Evolutionary conservation across 2,888 invertebrate species (phyloP).

Genomic region (Drosophila koepferae): DNA sequence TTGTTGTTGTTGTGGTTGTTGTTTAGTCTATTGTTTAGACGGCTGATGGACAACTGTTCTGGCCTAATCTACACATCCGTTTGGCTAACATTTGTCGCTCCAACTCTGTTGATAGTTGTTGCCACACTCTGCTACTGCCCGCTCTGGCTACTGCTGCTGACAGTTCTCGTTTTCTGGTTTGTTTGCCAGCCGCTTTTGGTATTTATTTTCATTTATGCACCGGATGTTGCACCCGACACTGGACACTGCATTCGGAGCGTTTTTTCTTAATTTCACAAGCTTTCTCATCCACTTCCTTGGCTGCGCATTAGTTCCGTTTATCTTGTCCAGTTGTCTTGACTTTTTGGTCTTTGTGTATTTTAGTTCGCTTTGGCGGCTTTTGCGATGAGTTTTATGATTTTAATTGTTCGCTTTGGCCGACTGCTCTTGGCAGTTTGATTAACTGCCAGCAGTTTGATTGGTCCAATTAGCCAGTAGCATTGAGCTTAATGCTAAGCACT

Average conservation of each 20-base stretch:
- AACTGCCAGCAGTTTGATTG: constrained; percentile 58
- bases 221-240: constrained; percentile 71
- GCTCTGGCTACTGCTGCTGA: constrained; percentile 47
- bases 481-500: constrained; percentile 15
- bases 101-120: constrained; percentile 34
- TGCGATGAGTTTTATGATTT: constrained; percentile 61
- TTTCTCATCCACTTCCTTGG: constrained; percentile 34
- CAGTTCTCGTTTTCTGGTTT: constrained; percentile 52
- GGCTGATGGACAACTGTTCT: constrained; percentile 62
- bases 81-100: constrained; percentile 72
- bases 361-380: constrained; percentile 34
- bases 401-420: constrained; percentile 58
- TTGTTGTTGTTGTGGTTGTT: constrained; percentile 47
- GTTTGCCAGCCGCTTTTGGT: constrained; percentile 34
- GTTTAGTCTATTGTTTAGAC: constrained; percentile 72
- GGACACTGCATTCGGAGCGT: constrained; percentile 39
- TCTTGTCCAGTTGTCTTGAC: constrained; percentile 55
- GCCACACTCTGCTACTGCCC: constrained; percentile 5
- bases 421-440: constrained; percentile 65
- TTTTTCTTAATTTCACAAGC: constrained; percentile 65
- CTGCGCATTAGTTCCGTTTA: constrained; percentile 74
- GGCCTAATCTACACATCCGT: constrained; percentile 78
- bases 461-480: constrained; percentile 52
- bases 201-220: constrained; percentile 78
- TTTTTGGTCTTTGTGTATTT: constrained; percentile 46